phyloP scores from a whole-genome alignment of 2,797 vertebrate species.

The Melanotaenia trifasciata region DNA sequence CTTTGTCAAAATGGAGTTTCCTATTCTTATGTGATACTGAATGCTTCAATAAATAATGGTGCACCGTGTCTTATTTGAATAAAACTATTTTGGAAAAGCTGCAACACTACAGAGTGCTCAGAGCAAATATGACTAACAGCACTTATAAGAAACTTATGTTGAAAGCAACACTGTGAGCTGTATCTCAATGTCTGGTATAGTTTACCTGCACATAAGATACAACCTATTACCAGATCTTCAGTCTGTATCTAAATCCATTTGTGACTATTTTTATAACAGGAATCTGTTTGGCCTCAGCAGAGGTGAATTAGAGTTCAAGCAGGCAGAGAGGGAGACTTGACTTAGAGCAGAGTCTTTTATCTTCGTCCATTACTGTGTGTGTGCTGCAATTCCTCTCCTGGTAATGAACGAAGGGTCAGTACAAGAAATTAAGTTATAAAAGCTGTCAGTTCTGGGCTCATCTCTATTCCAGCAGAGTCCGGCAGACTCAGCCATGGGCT shows the following conservation, averaged over 20 bases:
- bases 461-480: conserved; percentile 75
- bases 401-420: conserved; percentile 51
- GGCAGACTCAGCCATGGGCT: conserved; percentile 63
- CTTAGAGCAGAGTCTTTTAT: conserved; percentile 39
- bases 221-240: neutral
- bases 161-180: neutral
- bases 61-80: neutral
- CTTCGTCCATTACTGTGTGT: conserved; percentile 13
- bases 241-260: conserved; percentile 15
- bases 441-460: conserved; percentile 70
- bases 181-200: neutral
- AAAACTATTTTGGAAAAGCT: neutral
- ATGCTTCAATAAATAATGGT: neutral
- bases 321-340: conserved; percentile 17
- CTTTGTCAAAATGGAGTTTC: neutral
- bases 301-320: conserved; percentile 64
- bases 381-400: conserved; percentile 30
- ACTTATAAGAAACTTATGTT: neutral
- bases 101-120: too few relatives aligned
- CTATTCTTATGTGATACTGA: neutral
- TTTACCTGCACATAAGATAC: neutral
- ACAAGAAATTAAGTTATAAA: conserved; percentile 71
- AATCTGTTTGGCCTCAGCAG: conserved; percentile 30
- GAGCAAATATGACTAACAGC: too few relatives aligned
- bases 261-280: conserved; percentile 16